Evolutionary conservation across 2,113 vertebrate species (phyloP).

Genomic region (Campylorhamphus procurvoides): DNA sequence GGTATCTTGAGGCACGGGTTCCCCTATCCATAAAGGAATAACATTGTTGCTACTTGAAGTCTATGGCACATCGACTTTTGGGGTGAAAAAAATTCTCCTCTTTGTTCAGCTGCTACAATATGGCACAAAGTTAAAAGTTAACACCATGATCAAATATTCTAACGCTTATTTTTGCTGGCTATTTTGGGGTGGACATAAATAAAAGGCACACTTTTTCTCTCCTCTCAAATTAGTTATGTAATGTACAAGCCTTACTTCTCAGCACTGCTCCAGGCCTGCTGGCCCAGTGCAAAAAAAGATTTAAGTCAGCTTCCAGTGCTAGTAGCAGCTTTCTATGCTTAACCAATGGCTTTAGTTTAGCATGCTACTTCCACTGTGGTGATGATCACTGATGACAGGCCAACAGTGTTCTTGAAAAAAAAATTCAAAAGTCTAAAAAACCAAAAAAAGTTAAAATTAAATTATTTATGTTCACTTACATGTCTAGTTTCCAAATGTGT

Average conservation of each 20-base stretch:
- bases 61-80: background rate
- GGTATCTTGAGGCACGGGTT: constrained; percentile 17
- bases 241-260: constrained; percentile 6
- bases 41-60: background rate
- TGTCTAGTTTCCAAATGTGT: background rate
- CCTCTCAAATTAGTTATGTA: background rate
- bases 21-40: background rate
- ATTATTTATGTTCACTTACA: background rate
- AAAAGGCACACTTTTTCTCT: constrained; percentile 52
- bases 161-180: constrained; percentile 23
- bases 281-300: constrained; percentile 9
- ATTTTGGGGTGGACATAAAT: constrained; percentile 39
- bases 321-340: background rate
- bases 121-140: constrained; percentile 20
- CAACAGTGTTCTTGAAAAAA: constrained; percentile 22
- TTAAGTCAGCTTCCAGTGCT: background rate
- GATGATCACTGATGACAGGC: background rate
- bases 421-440: background rate
- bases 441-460: background rate
- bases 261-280: constrained; percentile 49
- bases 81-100: background rate
- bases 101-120: background rate
- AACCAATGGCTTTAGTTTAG: background rate
- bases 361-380: constrained; percentile 23
- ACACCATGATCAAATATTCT: background rate